Evolutionary conservation across 2,797 vertebrate species (phyloP), one percentile per base, ranked within the genome.

Genomic region (Lerista edwardsae): DNA sequence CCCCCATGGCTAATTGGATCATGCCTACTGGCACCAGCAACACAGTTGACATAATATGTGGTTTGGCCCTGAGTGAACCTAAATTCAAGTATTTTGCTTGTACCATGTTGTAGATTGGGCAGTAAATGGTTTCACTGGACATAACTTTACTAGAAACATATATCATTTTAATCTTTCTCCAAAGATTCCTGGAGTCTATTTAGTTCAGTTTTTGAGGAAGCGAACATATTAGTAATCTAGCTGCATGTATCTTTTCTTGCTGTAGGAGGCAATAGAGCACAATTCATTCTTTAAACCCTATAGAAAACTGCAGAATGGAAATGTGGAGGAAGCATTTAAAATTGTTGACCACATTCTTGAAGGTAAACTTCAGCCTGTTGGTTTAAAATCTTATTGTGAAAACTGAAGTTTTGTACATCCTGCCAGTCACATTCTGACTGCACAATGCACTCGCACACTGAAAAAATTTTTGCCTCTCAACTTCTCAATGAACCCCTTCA

Each of bases 201-300:
- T n/a, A n/a, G 31, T 10, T 27, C 9, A 6, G n/a, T 61, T 59
- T 59, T 61, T 7, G 51, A 88, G 81, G 29, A 72, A 85, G n/a
- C 61, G 14, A 90, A 61, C 23, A 23, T 73, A 81, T 65, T 69
- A 6, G 34, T 84, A 0, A 61, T 62, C 44, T 47, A 6, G 2
- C 3, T 1, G 6, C 79, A 71, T 90, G 2, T 84, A 1, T 90
- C 65, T 86, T 87, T 73, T 74, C 88, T 10, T 19, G 7, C 55
- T 87, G 55, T 79, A 97, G 96, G 96, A 96, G 23, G 96, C 96
- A 71, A 90, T 96, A 91, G 92, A 93, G 80, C 84, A 96, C 84
- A 94, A 92, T 55, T 96, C 95, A 0, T 96, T 96, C 91, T 94
- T 95, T 71, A 92, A 93, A 61, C 93, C 95, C 72, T 87, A 93